Percentiles rank a stretch among this genome's conserved stretches.
Conservation (phyloP, 1,140 invertebrate genomes). For the Zaprionus nigranus region DNA sequence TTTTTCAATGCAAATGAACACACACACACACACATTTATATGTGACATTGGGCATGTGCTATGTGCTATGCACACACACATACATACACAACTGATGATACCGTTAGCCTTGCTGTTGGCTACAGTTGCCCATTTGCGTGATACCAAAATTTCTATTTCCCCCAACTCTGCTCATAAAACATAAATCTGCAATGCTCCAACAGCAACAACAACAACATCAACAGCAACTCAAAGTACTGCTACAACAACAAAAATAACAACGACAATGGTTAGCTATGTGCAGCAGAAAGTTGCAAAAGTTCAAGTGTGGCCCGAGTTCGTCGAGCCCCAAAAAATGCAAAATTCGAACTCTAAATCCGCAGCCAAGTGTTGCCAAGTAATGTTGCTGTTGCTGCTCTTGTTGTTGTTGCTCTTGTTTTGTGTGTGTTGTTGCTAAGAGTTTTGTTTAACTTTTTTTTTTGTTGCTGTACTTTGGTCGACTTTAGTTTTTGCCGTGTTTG, state of each 20-base stretch:
- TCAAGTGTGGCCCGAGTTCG: constrained; percentile 21
- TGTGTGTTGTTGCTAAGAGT: constrained; percentile 34
- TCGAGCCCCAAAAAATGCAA: constrained; percentile 39
- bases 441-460: constrained; percentile 45
- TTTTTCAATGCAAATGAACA: constrained; percentile 14
- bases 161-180: constrained; percentile 65
- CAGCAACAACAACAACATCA: constrained; percentile 17
- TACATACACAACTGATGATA: constrained; percentile 1
- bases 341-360: constrained; percentile 31
- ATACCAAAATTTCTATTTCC: constrained; percentile 17
- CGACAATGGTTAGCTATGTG: background rate
- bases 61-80: background rate
- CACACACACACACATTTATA: constrained; percentile 2
- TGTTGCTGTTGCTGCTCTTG: constrained; percentile 28
- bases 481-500: constrained; percentile 58
- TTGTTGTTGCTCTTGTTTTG: background rate
- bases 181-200: constrained; percentile 62
- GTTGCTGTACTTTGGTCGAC: constrained; percentile 20
- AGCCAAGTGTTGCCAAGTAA: constrained; percentile 66
- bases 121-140: constrained; percentile 2
- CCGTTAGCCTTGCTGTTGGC: constrained; percentile 1
- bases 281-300: constrained; percentile 42
- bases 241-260: constrained; percentile 17
- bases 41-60: constrained; percentile 3
- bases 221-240: constrained; percentile 24